Evolutionary conservation across 64 coral and sea anemone genomes (phyloP).

Genomic region (Anthopleura sola): DNA sequence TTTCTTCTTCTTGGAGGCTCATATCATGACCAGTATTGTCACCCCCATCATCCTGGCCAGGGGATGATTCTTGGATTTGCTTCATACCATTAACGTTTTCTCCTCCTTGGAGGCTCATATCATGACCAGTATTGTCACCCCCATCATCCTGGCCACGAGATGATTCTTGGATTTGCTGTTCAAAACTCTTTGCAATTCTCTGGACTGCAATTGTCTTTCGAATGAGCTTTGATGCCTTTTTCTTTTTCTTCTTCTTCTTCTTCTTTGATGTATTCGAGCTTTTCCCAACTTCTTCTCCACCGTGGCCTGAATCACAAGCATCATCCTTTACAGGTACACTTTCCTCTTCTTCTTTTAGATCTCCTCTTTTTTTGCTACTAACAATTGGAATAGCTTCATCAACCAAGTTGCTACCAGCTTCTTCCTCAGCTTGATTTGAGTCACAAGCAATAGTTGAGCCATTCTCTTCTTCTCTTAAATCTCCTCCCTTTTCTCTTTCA

Average conservation of each 20-base stretch:
- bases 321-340: background rate
- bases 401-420: background rate
- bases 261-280: background rate
- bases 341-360: background rate
- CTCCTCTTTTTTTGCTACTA: background rate
- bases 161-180: background rate
- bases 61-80: too few species aligned
- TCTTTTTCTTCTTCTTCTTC: background rate
- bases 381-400: background rate
- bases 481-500: background rate
- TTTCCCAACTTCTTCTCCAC: background rate
- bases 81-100: too few species aligned
- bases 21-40: too few species aligned
- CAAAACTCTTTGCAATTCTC: background rate
- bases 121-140: too few species aligned
- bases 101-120: background rate
- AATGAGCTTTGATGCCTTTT: background rate
- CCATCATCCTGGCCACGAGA: too few species aligned
- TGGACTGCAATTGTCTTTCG: background rate
- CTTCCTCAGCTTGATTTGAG: too few species aligned
- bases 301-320: too few species aligned
- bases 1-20: background rate
- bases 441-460: background rate
- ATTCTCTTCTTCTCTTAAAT: background rate
- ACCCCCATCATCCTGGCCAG: too few species aligned